Conservation (phyloP, 2,888 invertebrate species). For the Chelonus formosanus region DNA sequence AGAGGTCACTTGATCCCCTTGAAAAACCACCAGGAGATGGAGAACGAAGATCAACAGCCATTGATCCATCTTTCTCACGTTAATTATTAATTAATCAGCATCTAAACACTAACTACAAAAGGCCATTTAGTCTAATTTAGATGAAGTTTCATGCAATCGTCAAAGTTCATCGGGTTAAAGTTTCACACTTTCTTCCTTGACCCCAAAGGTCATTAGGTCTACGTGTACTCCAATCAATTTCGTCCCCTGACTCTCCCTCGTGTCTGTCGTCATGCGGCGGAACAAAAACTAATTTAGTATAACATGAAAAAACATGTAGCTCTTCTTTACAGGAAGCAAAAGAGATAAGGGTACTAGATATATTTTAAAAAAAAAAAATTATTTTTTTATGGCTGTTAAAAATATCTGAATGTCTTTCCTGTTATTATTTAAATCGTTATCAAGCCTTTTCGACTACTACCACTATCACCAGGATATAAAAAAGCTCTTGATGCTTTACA, state of each 20-base stretch:
- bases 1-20: conserved; percentile 40
- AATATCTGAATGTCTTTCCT: too few relatives aligned
- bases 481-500: too few relatives aligned
- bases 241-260: not conserved
- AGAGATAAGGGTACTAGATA: too few relatives aligned
- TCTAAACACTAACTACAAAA: too few relatives aligned
- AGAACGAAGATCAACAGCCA: conserved; percentile 38
- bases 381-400: too few relatives aligned
- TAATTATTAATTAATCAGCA: too few relatives aligned
- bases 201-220: conserved; percentile 13
- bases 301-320: conserved; percentile 2
- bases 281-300: conserved; percentile 20
- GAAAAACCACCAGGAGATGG: conserved; percentile 46
- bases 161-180: not conserved
- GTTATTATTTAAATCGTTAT: too few relatives aligned
- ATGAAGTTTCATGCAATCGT: not conserved
- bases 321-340: too few relatives aligned
- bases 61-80: conserved; percentile 28
- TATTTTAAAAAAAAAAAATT: too few relatives aligned
- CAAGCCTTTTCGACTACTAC: too few relatives aligned
- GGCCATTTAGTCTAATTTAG: too few relatives aligned
- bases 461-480: too few relatives aligned
- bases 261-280: conserved; percentile 2
- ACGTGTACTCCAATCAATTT: conserved; percentile 24
- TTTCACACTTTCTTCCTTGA: conserved; percentile 1